Conservation (phyloP, 2,888 invertebrate genomes). For the Acanthacorydalis orientalis region DNA sequence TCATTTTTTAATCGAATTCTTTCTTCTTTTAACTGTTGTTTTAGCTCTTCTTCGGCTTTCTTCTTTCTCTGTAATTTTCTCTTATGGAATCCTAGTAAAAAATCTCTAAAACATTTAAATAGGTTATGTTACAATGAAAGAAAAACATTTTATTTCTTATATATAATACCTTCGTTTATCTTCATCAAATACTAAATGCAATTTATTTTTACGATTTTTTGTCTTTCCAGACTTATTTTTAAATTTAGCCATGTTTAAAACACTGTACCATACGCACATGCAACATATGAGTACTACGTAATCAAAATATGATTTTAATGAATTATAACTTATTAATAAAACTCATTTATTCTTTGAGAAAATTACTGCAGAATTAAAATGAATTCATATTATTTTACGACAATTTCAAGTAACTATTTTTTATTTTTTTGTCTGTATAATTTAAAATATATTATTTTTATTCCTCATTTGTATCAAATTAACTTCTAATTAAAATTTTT, state of each 20-base stretch:
- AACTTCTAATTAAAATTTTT: no score
- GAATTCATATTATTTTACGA: not conserved
- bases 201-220: slow-evolving; percentile 30
- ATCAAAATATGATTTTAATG: no score
- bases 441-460: not conserved
- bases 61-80: slow-evolving; percentile 60
- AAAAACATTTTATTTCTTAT: not conserved
- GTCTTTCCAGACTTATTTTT: slow-evolving; percentile 16
- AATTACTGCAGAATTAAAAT: not conserved
- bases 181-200: slow-evolving; percentile 40
- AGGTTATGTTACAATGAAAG: not conserved
- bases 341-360: not conserved
- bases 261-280: not conserved
- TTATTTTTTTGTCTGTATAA: not conserved
- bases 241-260: not conserved
- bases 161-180: slow-evolving; percentile 35
- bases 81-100: slow-evolving; percentile 65
- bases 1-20: slow-evolving; percentile 56
- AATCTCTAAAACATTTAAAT: slow-evolving; percentile 40
- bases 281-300: no score
- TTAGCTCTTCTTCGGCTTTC: slow-evolving; percentile 55
- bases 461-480: not conserved
- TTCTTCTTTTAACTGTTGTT: slow-evolving; percentile 56
- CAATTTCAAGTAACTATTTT: not conserved
- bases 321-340: no score